phyloP scores from a whole-genome alignment of 1,140 invertebrate genomes.

The Coptotermes formosanus region DNA sequence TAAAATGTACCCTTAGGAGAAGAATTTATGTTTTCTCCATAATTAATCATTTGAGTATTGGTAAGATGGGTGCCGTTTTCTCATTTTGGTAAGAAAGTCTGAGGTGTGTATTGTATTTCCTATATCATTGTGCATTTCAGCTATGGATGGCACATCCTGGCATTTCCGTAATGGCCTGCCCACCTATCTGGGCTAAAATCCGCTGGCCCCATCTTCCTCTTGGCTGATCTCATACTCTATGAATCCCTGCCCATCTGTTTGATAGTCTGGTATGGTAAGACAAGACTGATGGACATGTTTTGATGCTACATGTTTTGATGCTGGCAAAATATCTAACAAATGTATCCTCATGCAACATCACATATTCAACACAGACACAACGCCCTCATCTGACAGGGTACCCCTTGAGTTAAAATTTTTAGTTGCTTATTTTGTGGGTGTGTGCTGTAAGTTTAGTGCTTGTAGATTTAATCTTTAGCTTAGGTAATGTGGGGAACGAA shows the following conservation, averaged over 20 bases:
- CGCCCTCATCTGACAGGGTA: background rate
- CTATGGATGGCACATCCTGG: constrained; percentile 36
- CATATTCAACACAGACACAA: background rate
- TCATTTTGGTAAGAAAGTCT: background rate
- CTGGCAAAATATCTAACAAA: background rate
- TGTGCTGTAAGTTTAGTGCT: background rate
- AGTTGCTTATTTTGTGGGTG: background rate
- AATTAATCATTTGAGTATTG: too few species aligned
- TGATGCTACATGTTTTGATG: background rate
- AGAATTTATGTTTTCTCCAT: too few species aligned
- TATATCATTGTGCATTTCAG: constrained; percentile 34
- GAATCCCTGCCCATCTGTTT: constrained; percentile 23
- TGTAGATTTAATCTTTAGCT: background rate
- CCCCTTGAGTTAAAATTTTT: background rate
- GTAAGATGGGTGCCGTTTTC: too few species aligned
- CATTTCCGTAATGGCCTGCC: constrained; percentile 39
- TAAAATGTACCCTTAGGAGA: too few species aligned
- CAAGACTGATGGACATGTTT: constrained; percentile 20
- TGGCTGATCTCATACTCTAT: constrained; percentile 18
- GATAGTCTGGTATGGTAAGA: constrained; percentile 30
- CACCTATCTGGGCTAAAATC: constrained; percentile 37
- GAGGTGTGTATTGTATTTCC: constrained; percentile 6
- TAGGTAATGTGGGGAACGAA: background rate
- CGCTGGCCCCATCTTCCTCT: constrained; percentile 14
- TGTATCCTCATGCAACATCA: background rate